These are phyloP conservation scores for Hirtodrosophila cameraria DNA, from an alignment of 2,888 invertebrate genomes.

Conservation along the genomic window DNA sequence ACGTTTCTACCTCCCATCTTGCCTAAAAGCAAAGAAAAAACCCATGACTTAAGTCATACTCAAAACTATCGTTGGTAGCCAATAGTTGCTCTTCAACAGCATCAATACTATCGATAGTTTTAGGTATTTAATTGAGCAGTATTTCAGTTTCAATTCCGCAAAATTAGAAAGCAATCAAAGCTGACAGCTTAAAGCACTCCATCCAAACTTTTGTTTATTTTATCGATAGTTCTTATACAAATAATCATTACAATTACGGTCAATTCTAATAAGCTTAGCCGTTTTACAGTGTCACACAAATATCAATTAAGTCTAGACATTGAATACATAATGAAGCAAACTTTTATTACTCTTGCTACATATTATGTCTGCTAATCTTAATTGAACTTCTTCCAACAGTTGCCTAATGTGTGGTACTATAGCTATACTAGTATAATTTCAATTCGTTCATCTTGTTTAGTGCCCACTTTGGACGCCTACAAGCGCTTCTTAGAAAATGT, in stretches of 20 bases:
- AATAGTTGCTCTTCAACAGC: no score
- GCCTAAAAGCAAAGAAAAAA: no score
- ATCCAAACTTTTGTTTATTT: no score
- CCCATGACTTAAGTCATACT: no score
- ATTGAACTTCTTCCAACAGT: slow-evolving; percentile 19
- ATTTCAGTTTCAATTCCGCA: no score
- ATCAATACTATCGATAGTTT: no score
- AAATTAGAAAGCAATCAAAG: no score
- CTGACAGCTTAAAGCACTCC: no score
- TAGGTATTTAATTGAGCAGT: no score
- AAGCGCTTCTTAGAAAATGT: slow-evolving; percentile 12
- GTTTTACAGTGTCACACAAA: background rate
- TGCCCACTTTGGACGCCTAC: slow-evolving; percentile 31
- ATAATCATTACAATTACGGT: background rate
- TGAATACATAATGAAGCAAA: background rate
- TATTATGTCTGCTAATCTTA: slow-evolving; percentile 17
- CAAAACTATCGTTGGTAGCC: no score
- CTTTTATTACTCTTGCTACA: slow-evolving; percentile 6
- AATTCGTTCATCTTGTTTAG: slow-evolving; percentile 29
- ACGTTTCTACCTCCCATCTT: no score
- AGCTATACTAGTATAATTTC: slow-evolving; percentile 14
- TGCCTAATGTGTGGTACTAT: slow-evolving; percentile 18
- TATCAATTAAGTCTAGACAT: background rate
- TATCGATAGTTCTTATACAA: no score
- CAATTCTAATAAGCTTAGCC: background rate